Evolutionary conservation across 2,888 invertebrate genomes (phyloP).

Genomic region (Drosophila demipolita): DNA sequence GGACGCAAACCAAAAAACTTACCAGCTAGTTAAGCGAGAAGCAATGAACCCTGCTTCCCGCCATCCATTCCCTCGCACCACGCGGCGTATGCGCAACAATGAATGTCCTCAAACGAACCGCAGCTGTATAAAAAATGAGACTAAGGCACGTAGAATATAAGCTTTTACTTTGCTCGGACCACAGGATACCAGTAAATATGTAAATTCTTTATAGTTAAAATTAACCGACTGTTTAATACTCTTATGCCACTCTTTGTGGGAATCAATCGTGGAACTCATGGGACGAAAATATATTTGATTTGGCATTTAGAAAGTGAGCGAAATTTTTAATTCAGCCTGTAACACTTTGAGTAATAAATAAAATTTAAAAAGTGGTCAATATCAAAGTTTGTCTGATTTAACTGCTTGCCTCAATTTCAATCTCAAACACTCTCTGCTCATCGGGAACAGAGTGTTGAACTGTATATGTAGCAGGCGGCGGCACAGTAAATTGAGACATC

Average conservation of each 20-base stretch:
- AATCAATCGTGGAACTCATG: neutral
- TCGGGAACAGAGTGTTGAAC: neutral
- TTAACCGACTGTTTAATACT: neutral
- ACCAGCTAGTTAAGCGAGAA: constrained; percentile 55
- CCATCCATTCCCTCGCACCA: constrained; percentile 10
- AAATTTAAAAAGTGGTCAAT: neutral
- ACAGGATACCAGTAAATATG: constrained; percentile 4
- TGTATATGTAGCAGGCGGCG: neutral
- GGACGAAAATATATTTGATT: neutral
- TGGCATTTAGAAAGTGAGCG: neutral
- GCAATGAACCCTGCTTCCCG: constrained; percentile 60
- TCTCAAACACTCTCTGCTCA: neutral
- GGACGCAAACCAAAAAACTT: constrained; percentile 17
- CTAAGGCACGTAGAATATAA: constrained; percentile 42
- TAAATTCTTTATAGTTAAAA: neutral
- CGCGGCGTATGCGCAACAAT: constrained; percentile 60
- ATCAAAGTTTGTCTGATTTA: neutral
- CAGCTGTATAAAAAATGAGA: constrained; percentile 14
- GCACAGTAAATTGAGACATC: constrained; percentile 15
- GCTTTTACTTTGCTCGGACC: constrained; percentile 30
- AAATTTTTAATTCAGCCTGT: neutral
- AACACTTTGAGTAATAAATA: neutral
- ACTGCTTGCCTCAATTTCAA: neutral
- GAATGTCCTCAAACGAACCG: constrained; percentile 34
- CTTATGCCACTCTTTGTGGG: neutral